Base-by-base conservation (phyloP, 1,140 invertebrate genomes). In the Halictus rubicundus region DNA sequence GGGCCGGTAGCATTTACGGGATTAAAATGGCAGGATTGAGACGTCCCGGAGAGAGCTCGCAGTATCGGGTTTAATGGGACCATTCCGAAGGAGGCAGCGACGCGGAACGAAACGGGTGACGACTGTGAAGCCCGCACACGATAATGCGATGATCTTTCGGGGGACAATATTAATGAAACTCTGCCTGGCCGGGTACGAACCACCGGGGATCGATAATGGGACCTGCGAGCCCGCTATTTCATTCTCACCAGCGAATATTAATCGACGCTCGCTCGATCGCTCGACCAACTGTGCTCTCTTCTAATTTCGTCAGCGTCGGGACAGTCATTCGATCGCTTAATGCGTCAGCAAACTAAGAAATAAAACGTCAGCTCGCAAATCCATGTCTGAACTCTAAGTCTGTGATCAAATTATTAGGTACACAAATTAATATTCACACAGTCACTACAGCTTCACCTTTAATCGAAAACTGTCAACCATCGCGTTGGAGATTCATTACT, bases 121-220 rank as follows among this genome's bases (percentile, higher is more conserved):
- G 39, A 63, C 57, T 77, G 66, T 63, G 75, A 70, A 70, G 39
- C 75, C 39, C 27, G 60, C 27, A 8, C 60, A 63, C 27, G 60
- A 37, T 63, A 63, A 63, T 63, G 60, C 60, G 60, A 63, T 63
- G 60, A 63, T 63, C 60, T 63, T 63, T 63, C 27, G 60, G 68
- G 68, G 75, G 60, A 57, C 75, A 70, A 61, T 77, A 77, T 77
- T 77, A 77, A 77, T 77, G 68, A 77, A 70, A 77, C 21, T 77
- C 75, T 63, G 60, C 61, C 57, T 42, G 60, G 42, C 37, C 27
- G 60, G 27, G 27, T 27, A 14, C 7, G 19, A 3, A 32, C 2
- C 42, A 14, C 16, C n/a, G 60, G 16, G 23, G 27, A 63, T 63
- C 60, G 32, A 63, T 37, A 37, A 63, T 19, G 16, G 60, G 14